Evolutionary conservation across 2,888 invertebrate species (phyloP), one percentile per base, ranked within the genome.

Genomic region (Cosmia pyralina): DNA sequence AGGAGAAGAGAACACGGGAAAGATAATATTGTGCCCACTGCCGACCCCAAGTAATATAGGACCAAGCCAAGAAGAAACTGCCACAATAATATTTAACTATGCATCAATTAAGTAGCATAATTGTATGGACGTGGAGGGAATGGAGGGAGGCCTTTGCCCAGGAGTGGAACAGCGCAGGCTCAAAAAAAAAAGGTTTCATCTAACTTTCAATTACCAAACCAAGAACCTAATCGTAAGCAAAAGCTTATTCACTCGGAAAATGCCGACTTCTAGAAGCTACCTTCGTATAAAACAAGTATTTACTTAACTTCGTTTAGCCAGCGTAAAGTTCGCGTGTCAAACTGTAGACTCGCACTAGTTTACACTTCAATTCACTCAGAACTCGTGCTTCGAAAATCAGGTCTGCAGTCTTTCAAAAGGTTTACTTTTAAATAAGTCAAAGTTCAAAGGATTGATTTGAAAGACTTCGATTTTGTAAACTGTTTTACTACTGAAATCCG

Each of bases 361-460:
- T 62, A 72, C 76, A 76, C 70, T 79, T 53, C 52, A 82, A 75
- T 59, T 44, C 63, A 22, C 57, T 71, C n/a, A 10, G 38, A 72
- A 70, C 46, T 79, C 58, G 41, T 38, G 53, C 68, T 79, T 55
- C 52, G 34, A 71, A 66, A 72, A 60, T 65, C 62, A 48, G 34
- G 34, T 63, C 46, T 48, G 44, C 22, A 59, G 50, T 38, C 46
- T 60, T 79, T 66, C 6, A 64, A 55, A 75, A 59, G 53, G 41
- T 55, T 59, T 53, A 19, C 53, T 63, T 57, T 64, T 58, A 13
- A 50, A 52, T 34, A 53, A 53, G 15, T 71, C 48, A 10, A 52
- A 64, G 46, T 64, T 50, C 4, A 55, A 58, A 60, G n/a, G 41
- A 10, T 48, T 62, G 3, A 53, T 77, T 63, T 55, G 28, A 66